These are phyloP conservation scores for Hyaena hyaena DNA, from an alignment of 2,113 vertebrate species.

Conservation along the genomic window DNA sequence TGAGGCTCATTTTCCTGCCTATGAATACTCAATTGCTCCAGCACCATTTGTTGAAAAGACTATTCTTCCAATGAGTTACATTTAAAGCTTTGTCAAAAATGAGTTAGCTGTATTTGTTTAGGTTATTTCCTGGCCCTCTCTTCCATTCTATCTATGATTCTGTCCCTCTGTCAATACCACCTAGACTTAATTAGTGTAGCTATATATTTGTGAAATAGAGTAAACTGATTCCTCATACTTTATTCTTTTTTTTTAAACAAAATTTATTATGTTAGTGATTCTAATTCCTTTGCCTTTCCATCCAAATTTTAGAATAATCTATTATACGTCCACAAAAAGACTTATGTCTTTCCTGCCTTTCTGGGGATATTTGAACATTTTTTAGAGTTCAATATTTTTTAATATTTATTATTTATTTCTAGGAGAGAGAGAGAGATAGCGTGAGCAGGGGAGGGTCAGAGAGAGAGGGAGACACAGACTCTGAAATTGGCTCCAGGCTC, in stretches of 20 bases:
- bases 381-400: background rate
- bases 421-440: too few relatives aligned
- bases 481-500: too few relatives aligned
- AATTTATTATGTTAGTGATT: background rate
- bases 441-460: too few relatives aligned
- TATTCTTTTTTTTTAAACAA: background rate
- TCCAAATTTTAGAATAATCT: constrained; percentile 8
- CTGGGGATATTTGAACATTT: background rate
- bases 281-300: background rate
- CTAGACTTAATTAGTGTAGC: background rate
- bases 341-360: background rate
- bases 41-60: background rate
- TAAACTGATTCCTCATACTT: background rate
- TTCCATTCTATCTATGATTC: background rate
- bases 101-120: background rate
- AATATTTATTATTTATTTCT: too few relatives aligned
- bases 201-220: background rate
- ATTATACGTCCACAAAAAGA: background rate
- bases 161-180: background rate
- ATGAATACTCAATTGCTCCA: background rate
- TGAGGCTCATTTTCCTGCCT: background rate
- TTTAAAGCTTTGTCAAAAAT: background rate
- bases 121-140: background rate
- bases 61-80: background rate
- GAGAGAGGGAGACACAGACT: too few relatives aligned